A percentile compares a stretch with the other conserved stretches of the same genome.
phyloP scores from a whole-genome alignment of 2,797 vertebrate genomes.

The Pogoniulus pusillus region DNA sequence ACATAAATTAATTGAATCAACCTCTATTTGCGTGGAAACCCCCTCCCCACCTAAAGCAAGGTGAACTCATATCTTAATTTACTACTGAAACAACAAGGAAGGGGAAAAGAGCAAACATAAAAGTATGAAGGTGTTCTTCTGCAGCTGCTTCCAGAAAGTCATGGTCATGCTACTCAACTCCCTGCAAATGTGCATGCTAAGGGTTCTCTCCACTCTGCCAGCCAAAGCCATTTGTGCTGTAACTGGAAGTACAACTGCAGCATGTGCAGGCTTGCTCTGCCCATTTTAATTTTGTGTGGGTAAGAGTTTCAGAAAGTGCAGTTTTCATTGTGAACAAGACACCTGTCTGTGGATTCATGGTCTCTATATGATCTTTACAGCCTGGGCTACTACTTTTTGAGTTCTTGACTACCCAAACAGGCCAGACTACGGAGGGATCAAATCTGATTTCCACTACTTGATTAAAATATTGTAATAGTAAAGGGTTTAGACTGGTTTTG shows the following conservation, averaged over 20 bases:
- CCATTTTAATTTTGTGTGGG: not conserved
- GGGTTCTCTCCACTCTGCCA: not conserved
- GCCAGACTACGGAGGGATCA: not conserved
- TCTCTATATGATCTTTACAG: not conserved
- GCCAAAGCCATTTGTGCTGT: not conserved
- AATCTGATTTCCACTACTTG: not conserved
- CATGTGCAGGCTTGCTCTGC: not conserved
- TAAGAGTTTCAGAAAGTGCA: not conserved
- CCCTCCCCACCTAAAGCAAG: not conserved
- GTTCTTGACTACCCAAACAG: not conserved
- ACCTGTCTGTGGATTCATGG: not conserved
- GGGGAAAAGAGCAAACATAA: not conserved
- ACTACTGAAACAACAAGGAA: not conserved
- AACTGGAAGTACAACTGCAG: not conserved
- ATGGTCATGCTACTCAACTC: not conserved
- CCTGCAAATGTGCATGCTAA: not conserved
- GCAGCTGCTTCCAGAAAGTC: not conserved
- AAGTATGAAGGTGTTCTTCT: not conserved
- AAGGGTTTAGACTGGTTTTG: not conserved
- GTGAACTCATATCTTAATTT: not conserved
- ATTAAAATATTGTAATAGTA: not conserved
- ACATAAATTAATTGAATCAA: not conserved
- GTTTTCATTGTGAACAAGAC: not conserved
- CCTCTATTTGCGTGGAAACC: not conserved
- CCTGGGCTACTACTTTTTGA: not conserved